Base-by-base conservation (phyloP, 2,113 vertebrate species). In the Paramormyrops kingsleyae region DNA sequence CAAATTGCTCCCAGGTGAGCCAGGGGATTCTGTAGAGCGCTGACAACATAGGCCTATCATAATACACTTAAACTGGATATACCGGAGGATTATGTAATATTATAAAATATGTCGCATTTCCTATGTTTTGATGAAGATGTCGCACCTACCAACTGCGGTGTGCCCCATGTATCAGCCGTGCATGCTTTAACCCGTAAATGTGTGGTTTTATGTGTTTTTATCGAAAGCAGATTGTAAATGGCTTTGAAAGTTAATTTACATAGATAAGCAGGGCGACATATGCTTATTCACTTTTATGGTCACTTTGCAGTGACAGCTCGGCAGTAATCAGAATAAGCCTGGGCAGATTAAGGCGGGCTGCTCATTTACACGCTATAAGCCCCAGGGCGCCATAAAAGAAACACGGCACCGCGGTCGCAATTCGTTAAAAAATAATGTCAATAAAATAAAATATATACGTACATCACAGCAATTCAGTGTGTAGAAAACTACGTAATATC, bases 281-380 rank as follows among this genome's bases (percentile, higher is more conserved):
- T 92, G 91, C 88, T 91, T 90, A 35, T 21, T 87, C 17, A 66
- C 39, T 88, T 94, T 94, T 92, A 93, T 87, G 87, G 91, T 89
- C 88, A 92, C 89, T 95, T 94, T 92, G 93, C 87, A 86, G 91
- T 90, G 89, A 92, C 90, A 91, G 74, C 89, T 83, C 17, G 19
- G 87, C 35, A 46, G 39, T n/a, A 50, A 88, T 88, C 53, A 66
- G 35, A 21, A 10, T 5, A 35, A 44, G 3, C 7, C 27, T 19
- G 12, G 92, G 91, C 92, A 93, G 93, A 94, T 94, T 93, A 92
- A 95, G 93, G 93, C 91, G 93, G 93, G 93, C 92, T 88, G 84
- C 87, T 89, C 52, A 94, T 95, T 95, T 95, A 92, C 95, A 95
- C 94, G 91, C 92, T 89, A 94, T 95, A 94, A 94, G 92, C 93